Evolutionary conservation across 2,797 vertebrate genomes (phyloP), one percentile per base, ranked within the genome.

Genomic region (Martes flavigula): DNA sequence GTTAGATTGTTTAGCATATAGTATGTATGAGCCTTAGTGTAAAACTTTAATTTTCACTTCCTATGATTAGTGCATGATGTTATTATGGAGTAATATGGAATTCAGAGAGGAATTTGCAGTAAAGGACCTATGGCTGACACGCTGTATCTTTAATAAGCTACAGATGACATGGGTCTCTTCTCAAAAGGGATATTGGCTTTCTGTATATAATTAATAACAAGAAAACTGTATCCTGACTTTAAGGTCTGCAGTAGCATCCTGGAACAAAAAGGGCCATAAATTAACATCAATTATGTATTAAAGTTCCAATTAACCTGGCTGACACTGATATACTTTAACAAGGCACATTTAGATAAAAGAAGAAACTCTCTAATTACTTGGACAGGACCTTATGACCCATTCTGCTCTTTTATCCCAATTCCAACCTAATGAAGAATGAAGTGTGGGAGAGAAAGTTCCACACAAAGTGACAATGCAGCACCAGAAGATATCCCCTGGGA

Each of bases 211-310:
- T 99, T 99, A 99, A 99, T 99, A 99, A 98, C 98, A 98, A 99
- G 98, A 99, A 99, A 99, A 99, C 97, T 98, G 98, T 98, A 99
- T 98, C 98, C 98, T 97, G 98, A 98, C 98, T 99, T 99, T 98
- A 98, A 98, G 98, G 98, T 98, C 98, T 30, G 83, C 98, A 98
- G 98, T 97, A 98, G 98, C 97, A 98, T 98, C 97, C 97, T 96
- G 97, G 98, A 99, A 99, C 98, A 99, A 99, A 99, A 99, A 99
- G 97, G 95, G 98, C 98, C 98, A 99, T 99, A 99, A 99, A 99
- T 99, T 99, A 99, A 98, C 99, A 99, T 99, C 98, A 99, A 99
- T 99, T 99, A 99, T 99, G 98, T 98, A 99, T 99, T 99, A 99
- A 99, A 99, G 98, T 98, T 99, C 99, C 99, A 99, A 99, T 99